Evolutionary conservation across 2,797 vertebrate genomes (phyloP).

Genomic region (Babyrousa celebensis): DNA sequence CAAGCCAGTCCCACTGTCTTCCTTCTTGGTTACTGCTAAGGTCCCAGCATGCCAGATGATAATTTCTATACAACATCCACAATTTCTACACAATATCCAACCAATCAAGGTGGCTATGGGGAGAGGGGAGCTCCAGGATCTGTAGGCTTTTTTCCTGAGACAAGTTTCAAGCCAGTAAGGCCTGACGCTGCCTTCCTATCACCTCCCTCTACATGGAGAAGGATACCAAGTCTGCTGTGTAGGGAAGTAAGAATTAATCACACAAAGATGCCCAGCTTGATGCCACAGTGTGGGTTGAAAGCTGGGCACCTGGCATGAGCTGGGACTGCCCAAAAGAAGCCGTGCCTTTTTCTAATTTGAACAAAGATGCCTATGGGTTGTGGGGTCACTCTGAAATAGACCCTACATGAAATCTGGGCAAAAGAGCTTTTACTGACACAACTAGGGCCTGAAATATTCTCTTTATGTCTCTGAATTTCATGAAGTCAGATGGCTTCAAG

Average conservation of each 20-base stretch:
- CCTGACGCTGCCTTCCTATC: slow-evolving; percentile 37
- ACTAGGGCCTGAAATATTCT: not conserved
- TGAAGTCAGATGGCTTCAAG: slow-evolving; percentile 83
- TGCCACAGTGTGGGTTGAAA: not conserved
- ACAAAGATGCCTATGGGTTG: not conserved
- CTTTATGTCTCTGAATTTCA: slow-evolving; percentile 73
- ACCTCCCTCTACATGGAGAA: not conserved
- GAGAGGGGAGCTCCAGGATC: not conserved
- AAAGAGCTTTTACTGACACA: not conserved
- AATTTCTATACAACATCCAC: not conserved
- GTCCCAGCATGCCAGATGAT: not conserved
- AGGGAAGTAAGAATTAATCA: not conserved
- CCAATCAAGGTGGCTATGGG: not conserved
- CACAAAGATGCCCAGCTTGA: not conserved
- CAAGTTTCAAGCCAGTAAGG: not conserved
- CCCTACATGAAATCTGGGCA: slow-evolving; percentile 4
- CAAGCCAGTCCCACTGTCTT: not conserved
- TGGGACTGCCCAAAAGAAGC: slow-evolving; percentile 42
- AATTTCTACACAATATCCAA: not conserved
- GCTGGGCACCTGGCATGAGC: not conserved
- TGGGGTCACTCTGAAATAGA: not conserved
- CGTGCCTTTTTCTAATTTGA: not conserved
- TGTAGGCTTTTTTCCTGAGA: not conserved
- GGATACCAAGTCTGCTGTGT: not conserved
- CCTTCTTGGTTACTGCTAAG: not conserved